Conservation (phyloP, 1,140 invertebrate species). For the Sitophilus oryzae region DNA sequence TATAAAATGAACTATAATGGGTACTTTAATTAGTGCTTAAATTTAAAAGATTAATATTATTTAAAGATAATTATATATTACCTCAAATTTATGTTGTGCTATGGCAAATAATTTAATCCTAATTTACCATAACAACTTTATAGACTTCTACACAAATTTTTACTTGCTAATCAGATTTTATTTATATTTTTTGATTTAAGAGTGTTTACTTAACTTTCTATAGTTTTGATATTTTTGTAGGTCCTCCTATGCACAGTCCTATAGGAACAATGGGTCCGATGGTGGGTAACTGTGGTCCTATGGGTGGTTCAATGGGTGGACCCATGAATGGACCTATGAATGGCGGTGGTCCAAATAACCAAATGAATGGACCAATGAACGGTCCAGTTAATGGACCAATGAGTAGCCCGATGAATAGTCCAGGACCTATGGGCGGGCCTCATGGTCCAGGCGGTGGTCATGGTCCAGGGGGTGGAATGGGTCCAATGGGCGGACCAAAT, state of each 20-base stretch:
- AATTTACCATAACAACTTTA: too few species aligned
- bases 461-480: slow-evolving; percentile 10
- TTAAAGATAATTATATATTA: too few species aligned
- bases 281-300: slow-evolving; percentile 54
- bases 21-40: too few species aligned
- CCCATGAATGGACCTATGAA: slow-evolving; percentile 68
- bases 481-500: slow-evolving; percentile 9
- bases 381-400: slow-evolving; percentile 44
- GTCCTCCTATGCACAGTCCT: slow-evolving; percentile 49
- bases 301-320: slow-evolving; percentile 41
- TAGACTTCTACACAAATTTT: background rate
- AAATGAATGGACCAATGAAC: slow-evolving; percentile 45
- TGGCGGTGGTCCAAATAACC: slow-evolving; percentile 39
- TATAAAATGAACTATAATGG: too few species aligned
- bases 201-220: background rate
- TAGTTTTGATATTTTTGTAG: slow-evolving; percentile 20
- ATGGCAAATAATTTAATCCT: too few species aligned
- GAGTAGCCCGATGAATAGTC: slow-evolving; percentile 35
- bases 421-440: slow-evolving; percentile 39
- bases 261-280: slow-evolving; percentile 63
- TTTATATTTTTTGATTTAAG: slow-evolving; percentile 3
- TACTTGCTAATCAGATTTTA: background rate
- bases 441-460: slow-evolving; percentile 34
- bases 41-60: too few species aligned
- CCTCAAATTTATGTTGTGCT: too few species aligned